Evolutionary conservation across 2,797 vertebrate species (phyloP).

Genomic region (Myotis daubentonii): DNA sequence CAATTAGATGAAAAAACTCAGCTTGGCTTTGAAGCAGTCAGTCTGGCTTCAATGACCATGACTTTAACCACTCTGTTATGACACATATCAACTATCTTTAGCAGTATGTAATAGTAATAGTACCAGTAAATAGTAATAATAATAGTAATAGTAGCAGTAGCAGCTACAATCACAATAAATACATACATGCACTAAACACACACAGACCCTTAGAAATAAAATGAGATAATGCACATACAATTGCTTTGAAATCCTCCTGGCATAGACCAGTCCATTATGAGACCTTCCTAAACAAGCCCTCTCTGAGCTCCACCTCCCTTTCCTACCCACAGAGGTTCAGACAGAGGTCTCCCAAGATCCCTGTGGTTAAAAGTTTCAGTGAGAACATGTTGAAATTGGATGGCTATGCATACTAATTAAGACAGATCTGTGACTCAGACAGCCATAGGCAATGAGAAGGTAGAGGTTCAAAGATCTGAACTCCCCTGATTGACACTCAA

Average conservation of each 20-base stretch:
- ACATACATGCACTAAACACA: neutral
- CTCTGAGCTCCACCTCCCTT: neutral
- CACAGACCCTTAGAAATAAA: neutral
- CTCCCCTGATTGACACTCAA: neutral
- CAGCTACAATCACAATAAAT: neutral
- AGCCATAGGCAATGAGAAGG: neutral
- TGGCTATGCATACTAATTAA: neutral
- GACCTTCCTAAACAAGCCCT: neutral
- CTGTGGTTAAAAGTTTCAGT: slow-evolving; percentile 15
- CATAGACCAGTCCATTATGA: neutral
- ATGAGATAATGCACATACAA: neutral
- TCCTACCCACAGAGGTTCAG: slow-evolving; percentile 32
- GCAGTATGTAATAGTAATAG: neutral
- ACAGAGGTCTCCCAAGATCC: slow-evolving; percentile 45
- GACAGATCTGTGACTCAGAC: neutral
- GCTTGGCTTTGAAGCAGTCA: neutral
- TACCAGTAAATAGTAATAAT: neutral
- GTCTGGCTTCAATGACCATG: neutral
- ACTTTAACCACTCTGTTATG: neutral
- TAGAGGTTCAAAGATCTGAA: neutral
- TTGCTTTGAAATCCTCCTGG: neutral
- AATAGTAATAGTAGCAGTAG: neutral
- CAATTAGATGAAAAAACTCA: neutral
- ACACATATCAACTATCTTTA: neutral
- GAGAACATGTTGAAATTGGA: slow-evolving; percentile 15